phyloP scores from a whole-genome alignment of 2,113 vertebrate species.

The Paratilapia polleni region DNA sequence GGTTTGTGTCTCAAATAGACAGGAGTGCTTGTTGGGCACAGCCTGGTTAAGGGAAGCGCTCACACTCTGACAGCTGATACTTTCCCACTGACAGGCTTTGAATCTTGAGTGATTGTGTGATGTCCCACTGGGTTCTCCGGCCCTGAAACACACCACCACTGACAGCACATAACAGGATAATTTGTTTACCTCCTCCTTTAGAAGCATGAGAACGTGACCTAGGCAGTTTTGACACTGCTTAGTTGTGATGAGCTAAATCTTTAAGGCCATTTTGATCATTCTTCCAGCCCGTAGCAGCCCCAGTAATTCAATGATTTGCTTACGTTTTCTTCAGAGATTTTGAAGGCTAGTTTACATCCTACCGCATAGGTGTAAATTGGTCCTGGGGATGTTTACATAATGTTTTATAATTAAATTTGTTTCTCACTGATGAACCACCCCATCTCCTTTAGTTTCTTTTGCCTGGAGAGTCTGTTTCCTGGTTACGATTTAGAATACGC shows the following conservation, averaged over 20 bases:
- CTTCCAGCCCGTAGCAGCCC: not conserved
- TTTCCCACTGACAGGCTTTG: constrained; percentile 25
- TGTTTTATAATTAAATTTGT: constrained; percentile 16
- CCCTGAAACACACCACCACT: constrained; percentile 42
- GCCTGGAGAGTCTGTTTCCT: not conserved
- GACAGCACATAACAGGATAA: constrained; percentile 57
- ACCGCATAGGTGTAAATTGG: not conserved
- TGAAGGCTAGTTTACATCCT: not conserved
- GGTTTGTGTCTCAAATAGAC: constrained; percentile 15
- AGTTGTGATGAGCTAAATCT: constrained; percentile 34
- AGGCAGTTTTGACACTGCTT: constrained; percentile 43
- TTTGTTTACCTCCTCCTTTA: constrained; percentile 66
- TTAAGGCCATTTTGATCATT: constrained; percentile 13
- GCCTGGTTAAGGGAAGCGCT: constrained; percentile 31
- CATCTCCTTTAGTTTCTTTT: not conserved
- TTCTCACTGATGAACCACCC: not conserved
- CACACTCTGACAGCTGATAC: constrained; percentile 16
- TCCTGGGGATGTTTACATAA: not conserved
- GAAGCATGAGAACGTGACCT: constrained; percentile 51
- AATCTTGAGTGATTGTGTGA: constrained; percentile 62
- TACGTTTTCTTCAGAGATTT: constrained; percentile 1
- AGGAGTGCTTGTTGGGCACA: constrained; percentile 1
- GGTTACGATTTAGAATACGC: constrained; percentile 3
- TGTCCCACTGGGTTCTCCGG: constrained; percentile 62
- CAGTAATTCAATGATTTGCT: constrained; percentile 4